Conservation (phyloP, 2,113 vertebrate species). For the Sakesphorus luctuosus region DNA sequence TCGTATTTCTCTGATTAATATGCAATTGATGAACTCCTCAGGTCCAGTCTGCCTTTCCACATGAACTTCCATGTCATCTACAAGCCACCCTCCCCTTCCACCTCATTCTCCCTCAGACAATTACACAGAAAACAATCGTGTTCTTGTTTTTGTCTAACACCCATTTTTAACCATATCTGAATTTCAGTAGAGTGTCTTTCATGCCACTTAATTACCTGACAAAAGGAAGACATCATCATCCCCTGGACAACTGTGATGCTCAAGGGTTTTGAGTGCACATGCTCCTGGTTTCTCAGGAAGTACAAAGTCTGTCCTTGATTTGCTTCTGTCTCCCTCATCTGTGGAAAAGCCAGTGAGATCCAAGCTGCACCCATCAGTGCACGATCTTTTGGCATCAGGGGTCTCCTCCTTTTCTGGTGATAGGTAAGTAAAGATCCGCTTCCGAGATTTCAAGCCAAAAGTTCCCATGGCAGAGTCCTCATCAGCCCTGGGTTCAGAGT, state of each 20-base stretch:
- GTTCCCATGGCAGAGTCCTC: conserved; percentile 13
- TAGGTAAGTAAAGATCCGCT: neutral
- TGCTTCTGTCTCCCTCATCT: neutral
- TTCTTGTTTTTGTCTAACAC: neutral
- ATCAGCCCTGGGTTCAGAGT: conserved; percentile 47
- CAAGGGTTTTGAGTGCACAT: neutral
- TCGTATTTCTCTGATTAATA: neutral
- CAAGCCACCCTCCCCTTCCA: neutral
- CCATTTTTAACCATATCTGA: neutral
- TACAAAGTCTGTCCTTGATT: neutral
- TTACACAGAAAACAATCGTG: neutral
- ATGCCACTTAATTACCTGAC: conserved; percentile 65
- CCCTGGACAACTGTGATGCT: neutral
- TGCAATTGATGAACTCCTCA: neutral
- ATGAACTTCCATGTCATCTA: neutral
- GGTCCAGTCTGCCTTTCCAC: neutral
- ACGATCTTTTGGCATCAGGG: conserved; percentile 23
- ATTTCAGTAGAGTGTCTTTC: neutral
- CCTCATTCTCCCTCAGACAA: neutral
- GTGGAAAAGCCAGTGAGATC: conserved; percentile 16
- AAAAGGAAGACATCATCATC: conserved; percentile 59
- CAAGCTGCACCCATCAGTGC: neutral
- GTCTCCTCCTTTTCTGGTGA: conserved; percentile 43
- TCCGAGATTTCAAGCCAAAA: conserved; percentile 67
- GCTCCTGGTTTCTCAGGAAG: neutral